Base-by-base conservation (phyloP, 2,113 vertebrate species). In the Taurulus bubalis region DNA sequence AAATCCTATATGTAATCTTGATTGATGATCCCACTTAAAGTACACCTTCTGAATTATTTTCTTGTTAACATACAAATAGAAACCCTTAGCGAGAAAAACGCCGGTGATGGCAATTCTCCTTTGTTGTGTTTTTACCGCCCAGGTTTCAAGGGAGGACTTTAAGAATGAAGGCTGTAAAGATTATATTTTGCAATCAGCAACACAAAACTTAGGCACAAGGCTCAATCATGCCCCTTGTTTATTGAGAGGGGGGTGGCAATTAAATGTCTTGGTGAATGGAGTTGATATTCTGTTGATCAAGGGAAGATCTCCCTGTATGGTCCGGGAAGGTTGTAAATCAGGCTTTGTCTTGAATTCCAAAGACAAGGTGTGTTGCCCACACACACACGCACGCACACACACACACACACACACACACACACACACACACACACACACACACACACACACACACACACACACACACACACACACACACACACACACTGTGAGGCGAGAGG, bases 171-270 rank as follows among this genome's bases (percentile, higher is more conserved):
- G 62, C 64, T 79, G 80, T 81, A 63, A 76, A 68, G 45, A 75
- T 64, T 55, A n/a, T 69, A 47, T 83, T 84, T 80, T 77, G 72
- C 62, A 89, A 87, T 90, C 86, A 77, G 71, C 40, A 47, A 71
- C 67, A 84, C 68, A 90, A 85, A 90, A 90, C 83, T 71, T 80
- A 15, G 4, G 51, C 69, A 68, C 70, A 77, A 6, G 70, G 87
- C 85, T 91, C 82, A 93, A 90, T 95, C 89, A 93, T 73, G 30
- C 51, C 73, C 58, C 86, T 91, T 92, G 85, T 91, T 92, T 89
- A 84, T 72, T 3, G 15, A 53, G 72, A 72, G 59, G 59, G 16
- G 18, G 63, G 49, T 34, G 51, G 85, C 79, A 91, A 89, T 92
- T 92, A 88, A 58, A 68, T 75, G 73, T 59, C 9, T 24, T 34